A percentile compares a stretch with the other conserved stretches of the same genome.
phyloP scores from a whole-genome alignment of 2,113 vertebrate species.

The Origma solitaria region DNA sequence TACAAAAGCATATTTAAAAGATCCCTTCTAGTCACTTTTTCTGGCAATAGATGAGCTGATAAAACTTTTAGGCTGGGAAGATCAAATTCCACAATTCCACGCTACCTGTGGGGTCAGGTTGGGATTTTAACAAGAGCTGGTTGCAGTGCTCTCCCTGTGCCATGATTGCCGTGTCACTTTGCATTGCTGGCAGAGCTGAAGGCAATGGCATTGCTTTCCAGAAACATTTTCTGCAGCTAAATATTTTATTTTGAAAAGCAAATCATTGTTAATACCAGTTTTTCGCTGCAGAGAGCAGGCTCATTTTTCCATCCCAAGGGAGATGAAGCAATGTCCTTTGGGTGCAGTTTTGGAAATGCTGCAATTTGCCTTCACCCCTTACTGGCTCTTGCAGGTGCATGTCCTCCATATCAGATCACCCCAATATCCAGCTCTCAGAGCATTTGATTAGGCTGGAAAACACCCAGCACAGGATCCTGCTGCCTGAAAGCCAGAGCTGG shows the following conservation, averaged over 20 bases:
- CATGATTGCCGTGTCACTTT: background rate
- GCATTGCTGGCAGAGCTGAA: background rate
- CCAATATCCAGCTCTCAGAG: background rate
- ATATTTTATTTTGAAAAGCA: background rate
- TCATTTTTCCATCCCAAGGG: background rate
- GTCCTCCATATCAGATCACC: background rate
- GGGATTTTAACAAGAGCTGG: background rate
- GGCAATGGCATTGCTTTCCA: background rate
- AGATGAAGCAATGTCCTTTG: background rate
- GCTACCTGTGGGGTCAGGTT: background rate
- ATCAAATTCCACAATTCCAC: background rate
- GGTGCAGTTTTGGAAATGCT: background rate
- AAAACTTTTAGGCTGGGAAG: background rate
- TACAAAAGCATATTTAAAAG: background rate
- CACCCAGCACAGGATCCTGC: background rate
- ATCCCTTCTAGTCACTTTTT: background rate
- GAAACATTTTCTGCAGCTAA: background rate
- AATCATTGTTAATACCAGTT: background rate
- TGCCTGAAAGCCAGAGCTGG: background rate
- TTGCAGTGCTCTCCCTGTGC: background rate
- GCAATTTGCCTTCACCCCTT: background rate
- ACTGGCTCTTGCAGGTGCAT: background rate
- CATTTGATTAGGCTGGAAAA: background rate
- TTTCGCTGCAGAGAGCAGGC: background rate
- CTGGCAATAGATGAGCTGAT: background rate